Conservation (phyloP, 2,113 vertebrate species). For the Poecilia latipinna region DNA sequence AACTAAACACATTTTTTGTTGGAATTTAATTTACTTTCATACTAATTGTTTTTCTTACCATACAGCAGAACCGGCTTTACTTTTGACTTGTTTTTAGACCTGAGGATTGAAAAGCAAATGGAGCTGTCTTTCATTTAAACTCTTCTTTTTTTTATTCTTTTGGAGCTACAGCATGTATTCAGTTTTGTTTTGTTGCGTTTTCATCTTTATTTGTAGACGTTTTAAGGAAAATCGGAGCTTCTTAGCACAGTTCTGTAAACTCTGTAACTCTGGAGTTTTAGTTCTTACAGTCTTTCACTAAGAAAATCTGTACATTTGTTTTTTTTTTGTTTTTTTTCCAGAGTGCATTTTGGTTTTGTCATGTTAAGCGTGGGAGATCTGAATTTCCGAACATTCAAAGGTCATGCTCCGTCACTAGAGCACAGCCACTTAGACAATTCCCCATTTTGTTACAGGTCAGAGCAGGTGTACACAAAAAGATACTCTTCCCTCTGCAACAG, state of each 20-base stretch:
- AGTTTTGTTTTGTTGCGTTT: constrained; percentile 39
- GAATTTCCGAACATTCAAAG: constrained; percentile 31
- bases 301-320: constrained; percentile 22
- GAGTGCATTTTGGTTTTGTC: constrained; percentile 15
- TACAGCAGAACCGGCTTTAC: constrained; percentile 3
- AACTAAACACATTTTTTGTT: constrained; percentile 2
- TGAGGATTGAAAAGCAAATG: neutral
- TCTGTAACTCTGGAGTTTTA: constrained; percentile 43
- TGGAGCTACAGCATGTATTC: constrained; percentile 26
- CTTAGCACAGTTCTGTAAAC: constrained; percentile 27
- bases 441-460: constrained; percentile 46
- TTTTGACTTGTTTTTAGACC: neutral
- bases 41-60: constrained; percentile 14
- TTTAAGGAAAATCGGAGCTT: constrained; percentile 18
- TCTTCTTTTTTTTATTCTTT: neutral
- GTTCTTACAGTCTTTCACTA: constrained; percentile 39
- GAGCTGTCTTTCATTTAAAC: neutral
- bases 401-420: constrained; percentile 28
- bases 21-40: constrained; percentile 10
- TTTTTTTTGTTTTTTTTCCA: constrained; percentile 2
- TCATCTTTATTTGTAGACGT: constrained; percentile 28
- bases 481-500: constrained; percentile 68
- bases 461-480: constrained; percentile 49
- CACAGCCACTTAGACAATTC: constrained; percentile 27
- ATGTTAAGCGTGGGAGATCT: constrained; percentile 28